Base-by-base conservation (phyloP, 2,113 vertebrate genomes). In the Nymphicus hollandicus region DNA sequence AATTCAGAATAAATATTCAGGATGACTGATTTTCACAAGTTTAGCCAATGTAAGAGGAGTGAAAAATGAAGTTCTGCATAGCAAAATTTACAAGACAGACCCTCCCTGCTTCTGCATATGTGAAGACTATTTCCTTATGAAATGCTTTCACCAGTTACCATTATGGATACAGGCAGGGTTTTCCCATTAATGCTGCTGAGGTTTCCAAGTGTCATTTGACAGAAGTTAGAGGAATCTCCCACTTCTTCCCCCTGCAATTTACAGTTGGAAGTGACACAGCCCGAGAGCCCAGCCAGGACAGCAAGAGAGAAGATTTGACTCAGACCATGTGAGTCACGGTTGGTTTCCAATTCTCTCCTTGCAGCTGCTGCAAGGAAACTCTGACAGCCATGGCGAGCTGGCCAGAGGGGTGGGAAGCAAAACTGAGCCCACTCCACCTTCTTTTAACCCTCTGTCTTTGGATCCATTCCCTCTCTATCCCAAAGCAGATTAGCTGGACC, bases 311-410 rank as follows among this genome's bases (percentile, higher is more conserved):
- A 43, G 91, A 5, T 37, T 50, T 91, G 89, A 52, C 90, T 86
- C 95, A 83, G 88, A 53, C 27, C 43, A 10, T 28, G 76, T 93
- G 96, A 96, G 86, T 96, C 96, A 94, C 50, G 2, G 31, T 52
- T 3, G 12, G 39, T 89, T 91, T 83, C 84, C 3, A 0, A 52
- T 35, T 53, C 83, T 81, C 73, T 76, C 56, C 61, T 46, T 39
- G 73, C 56, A 71, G 15, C 56, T 15, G 28, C 13, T 29, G 63
- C 28, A 87, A 79, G 93, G 95, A 94, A 94, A 95, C 27, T 74
- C 0, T 79, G 86, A 85, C 78, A 61, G 53, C 56, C 2, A 0
- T 2, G 35, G 29, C 61, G 41, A 44, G 49, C 76, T 8, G 58
- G 41, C 61, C 11, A 0, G 11, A 85, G 71, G 52, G 50, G n/a